Conservation (phyloP, 1,140 invertebrate genomes). For the Drosophila pseudoananassae region DNA sequence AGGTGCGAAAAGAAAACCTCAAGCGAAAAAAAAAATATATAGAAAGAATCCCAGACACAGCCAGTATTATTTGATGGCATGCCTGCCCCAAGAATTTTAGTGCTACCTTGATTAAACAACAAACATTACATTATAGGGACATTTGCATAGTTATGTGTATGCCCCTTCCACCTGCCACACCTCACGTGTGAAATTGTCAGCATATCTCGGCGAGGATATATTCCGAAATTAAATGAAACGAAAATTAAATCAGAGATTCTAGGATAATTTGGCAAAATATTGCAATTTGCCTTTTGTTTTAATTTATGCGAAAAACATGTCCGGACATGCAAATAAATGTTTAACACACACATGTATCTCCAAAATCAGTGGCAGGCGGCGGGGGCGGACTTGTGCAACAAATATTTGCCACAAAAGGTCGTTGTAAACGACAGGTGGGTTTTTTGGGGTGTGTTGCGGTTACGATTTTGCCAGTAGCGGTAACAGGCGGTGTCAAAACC, state of each 20-base stretch:
- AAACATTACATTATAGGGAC: conserved; percentile 22
- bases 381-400: background rate
- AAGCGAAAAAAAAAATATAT: conserved; percentile 9
- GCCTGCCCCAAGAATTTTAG: conserved; percentile 48
- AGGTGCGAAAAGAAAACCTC: background rate
- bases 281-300: conserved; percentile 39
- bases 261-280: conserved; percentile 3
- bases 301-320: conserved; percentile 23
- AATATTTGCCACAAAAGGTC: background rate
- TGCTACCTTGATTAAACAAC: conserved; percentile 70
- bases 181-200: conserved; percentile 18
- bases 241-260: background rate
- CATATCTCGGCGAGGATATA: conserved; percentile 16
- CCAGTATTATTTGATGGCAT: conserved; percentile 56
- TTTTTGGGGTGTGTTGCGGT: conserved; percentile 19
- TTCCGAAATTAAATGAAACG: background rate
- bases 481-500: conserved; percentile 35
- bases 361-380: background rate
- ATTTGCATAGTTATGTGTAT: conserved; percentile 62
- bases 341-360: background rate
- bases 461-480: conserved; percentile 6
- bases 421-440: background rate
- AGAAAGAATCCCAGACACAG: conserved; percentile 8
- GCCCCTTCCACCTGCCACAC: background rate
- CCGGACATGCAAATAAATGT: conserved; percentile 7